Evolutionary conservation across 2,888 invertebrate species (phyloP), one percentile per base, ranked within the genome.

Genomic region (Deilephila elpenor): DNA sequence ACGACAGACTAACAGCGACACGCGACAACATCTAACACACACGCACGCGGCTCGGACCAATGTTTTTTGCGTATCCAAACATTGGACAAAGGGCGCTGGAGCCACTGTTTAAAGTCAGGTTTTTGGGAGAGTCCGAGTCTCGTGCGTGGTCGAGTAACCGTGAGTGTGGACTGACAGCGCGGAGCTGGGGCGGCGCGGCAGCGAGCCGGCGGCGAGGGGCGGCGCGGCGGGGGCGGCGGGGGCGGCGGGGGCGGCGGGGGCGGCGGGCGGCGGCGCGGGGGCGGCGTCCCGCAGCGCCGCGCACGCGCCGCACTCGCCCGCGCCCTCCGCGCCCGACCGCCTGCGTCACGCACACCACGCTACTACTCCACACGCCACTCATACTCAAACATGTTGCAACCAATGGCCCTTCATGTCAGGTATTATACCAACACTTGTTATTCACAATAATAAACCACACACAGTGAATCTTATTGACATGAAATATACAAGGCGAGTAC

Each of bases 101-200:
- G 44, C 14, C 3, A 44, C 11, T 11, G 44, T 2, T 44, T 3
- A 25, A 11, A 14, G 44, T 14, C 44, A 44, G 3, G 1, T 3
- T 11, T 14, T 14, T 44, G 14, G 44, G 3, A 3, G 2, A 0
- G 44, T 56, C 70, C 75, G 77, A 73, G 80, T 73, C 74, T 37
- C 62, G 75, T 6, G 71, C 62, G 76, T 72, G 67, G 25, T 19
- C 32, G 73, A 25, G 64, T 37, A 74, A 75, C 75, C 77, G 80
- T 76, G 78, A 75, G 78, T 74, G 78, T 25, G 79, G 76, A 89
- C 89, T 86, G 79, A 87, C 90, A 89, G 86, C 83, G 91, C 90
- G 78, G 89, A 84, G 89, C 84, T 83, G 83, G 91, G 86, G 61
- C 90, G 86, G 78, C 91, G 89, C 83, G 89, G 89, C 82, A 88